Base-by-base conservation (phyloP, 2,113 vertebrate species). In the Micromys minutus region DNA sequence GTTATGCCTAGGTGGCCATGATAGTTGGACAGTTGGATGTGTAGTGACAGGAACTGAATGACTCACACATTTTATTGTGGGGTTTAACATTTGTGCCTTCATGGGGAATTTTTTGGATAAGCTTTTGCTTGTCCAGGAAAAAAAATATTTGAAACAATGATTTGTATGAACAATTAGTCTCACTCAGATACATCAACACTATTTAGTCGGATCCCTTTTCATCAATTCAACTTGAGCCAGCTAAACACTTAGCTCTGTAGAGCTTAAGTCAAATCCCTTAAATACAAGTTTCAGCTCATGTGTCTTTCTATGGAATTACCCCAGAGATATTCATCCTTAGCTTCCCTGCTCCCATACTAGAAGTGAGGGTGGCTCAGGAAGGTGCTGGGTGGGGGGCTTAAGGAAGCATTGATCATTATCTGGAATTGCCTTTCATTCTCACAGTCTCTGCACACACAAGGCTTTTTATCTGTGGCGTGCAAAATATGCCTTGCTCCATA, bases 221-320 rank as follows among this genome's bases (percentile, higher is more conserved):
- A 83, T 87, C n/a, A 89, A 67, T 94, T 77, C 8, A 71, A 87
- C 75, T 87, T 90, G n/a, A 11, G 4, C 52, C 47, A 95, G 86
- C 34, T 69, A 75, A 95, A 74, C n/a, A 83, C 47, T 77, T 15
- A 29, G 29, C n/a, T 79, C 50, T 31, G 45, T 2, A 3, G 19
- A 50, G 89, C 45, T 79, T 50, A 95, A 95, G 67, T 69, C 39
- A 77, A n/a, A 55, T 96, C n/a, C 83, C 83, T 90, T 45, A 88
- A 61, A 87, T 24, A 92, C n/a, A 65, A 39, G 55, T 61, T 45
- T 13, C 52, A 80, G 34, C 42, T 52, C n/a, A 11, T 65, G 19
- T 29, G 29, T 72, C 93, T 95, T 94, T 71, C 87, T 65, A 16
- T 83, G 55, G 90, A 94, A 95, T 74, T 63, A 26, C 10, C 17